Evolutionary conservation across 2,797 vertebrate genomes (phyloP).

Genomic region (Urophycis tenuis): DNA sequence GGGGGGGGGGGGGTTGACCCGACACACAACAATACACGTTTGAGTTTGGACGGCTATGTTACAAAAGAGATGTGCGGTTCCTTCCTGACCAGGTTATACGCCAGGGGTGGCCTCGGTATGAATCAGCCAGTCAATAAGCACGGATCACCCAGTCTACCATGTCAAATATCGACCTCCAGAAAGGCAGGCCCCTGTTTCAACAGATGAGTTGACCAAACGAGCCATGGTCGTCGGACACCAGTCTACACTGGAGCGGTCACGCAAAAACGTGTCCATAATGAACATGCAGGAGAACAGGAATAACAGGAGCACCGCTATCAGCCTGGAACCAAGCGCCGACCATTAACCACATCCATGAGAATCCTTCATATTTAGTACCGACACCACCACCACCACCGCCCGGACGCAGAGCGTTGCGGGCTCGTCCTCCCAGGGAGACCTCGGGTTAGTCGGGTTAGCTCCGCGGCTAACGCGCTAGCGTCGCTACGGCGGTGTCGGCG

Average conservation of each 20-base stretch:
- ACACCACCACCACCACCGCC: too few relatives aligned
- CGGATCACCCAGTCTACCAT: constrained; percentile 36
- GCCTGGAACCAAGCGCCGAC: neutral
- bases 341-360: neutral
- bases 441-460: constrained; percentile 49
- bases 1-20: neutral
- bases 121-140: constrained; percentile 36
- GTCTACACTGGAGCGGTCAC: constrained; percentile 44
- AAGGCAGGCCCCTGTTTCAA: constrained; percentile 20
- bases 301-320: neutral
- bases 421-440: neutral
- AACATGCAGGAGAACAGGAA: constrained; percentile 12
- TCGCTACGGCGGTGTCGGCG: too few relatives aligned
- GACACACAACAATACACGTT: neutral
- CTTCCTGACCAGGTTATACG: neutral
- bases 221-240: constrained; percentile 28
- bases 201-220: constrained; percentile 16
- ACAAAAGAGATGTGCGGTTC: too few relatives aligned
- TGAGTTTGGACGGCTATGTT: too few relatives aligned
- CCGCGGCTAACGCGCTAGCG: neutral
- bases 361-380: too few relatives aligned
- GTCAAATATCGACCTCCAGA: constrained; percentile 43
- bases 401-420: too few relatives aligned
- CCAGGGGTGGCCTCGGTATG: too few relatives aligned
- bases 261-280: constrained; percentile 55